A percentile compares a stretch with the other conserved stretches of the same genome.
phyloP scores from a whole-genome alignment of 2,797 vertebrate species.

The Buceros bicornis region DNA sequence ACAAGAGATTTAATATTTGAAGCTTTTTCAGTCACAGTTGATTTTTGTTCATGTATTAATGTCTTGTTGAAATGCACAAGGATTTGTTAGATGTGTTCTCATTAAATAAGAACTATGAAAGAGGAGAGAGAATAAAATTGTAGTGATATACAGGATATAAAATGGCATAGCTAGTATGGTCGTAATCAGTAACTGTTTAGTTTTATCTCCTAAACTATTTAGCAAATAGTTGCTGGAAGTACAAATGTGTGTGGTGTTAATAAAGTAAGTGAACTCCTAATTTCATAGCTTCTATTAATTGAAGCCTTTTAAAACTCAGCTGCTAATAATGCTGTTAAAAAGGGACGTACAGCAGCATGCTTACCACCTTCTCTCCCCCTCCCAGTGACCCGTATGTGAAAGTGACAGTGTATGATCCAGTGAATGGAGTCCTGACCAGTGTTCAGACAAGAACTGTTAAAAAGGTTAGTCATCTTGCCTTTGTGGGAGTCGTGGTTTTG shows the following conservation, averaged over 20 bases:
- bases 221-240: neutral
- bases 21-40: neutral
- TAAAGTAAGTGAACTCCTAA: neutral
- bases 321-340: neutral
- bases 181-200: neutral
- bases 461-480: conserved; percentile 83
- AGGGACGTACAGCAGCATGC: neutral
- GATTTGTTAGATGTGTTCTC: neutral
- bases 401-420: conserved; percentile 91
- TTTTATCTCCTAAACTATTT: neutral
- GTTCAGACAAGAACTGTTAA: conserved; percentile 95
- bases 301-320: neutral
- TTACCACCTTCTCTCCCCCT: conserved; percentile 19
- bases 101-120: neutral
- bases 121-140: neutral
- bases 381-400: conserved; percentile 94
- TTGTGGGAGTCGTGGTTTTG: neutral
- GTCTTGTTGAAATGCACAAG: neutral
- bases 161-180: neutral
- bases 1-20: neutral
- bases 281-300: neutral
- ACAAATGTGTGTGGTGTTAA: neutral
- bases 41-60: neutral
- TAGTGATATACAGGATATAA: neutral
- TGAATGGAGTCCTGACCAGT: conserved; percentile 88